Evolutionary conservation across 2,888 invertebrate genomes (phyloP).

Genomic region (Beris chalybata): DNA sequence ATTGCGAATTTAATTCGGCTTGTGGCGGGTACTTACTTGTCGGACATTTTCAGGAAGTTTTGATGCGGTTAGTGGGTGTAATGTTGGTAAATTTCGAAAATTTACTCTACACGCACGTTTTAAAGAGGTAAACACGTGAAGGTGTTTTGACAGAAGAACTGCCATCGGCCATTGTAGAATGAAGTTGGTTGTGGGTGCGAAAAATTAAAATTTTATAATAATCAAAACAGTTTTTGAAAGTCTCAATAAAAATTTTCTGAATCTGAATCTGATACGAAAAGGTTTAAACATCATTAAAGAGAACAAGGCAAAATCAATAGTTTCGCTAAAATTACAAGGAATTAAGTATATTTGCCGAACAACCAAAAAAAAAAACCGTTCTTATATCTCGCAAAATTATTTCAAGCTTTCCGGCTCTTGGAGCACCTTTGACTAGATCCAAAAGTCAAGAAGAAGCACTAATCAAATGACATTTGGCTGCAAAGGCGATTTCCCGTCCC

Average conservation of each 20-base stretch:
- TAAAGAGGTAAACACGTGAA: slow-evolving; percentile 13
- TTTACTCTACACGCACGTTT: background rate
- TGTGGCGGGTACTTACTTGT: slow-evolving; percentile 9
- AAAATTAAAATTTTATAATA: background rate
- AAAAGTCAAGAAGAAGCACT: background rate
- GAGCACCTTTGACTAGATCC: too few species aligned
- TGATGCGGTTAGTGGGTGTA: background rate
- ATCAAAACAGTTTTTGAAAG: too few species aligned
- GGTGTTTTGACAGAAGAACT: slow-evolving; percentile 18
- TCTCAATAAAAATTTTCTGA: too few species aligned
- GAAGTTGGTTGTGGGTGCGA: slow-evolving; percentile 5
- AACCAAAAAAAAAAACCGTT: too few species aligned
- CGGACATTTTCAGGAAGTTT: slow-evolving; percentile 16
- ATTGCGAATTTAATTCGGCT: too few species aligned
- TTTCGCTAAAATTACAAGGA: too few species aligned
- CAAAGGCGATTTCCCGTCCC: slow-evolving; percentile 11
- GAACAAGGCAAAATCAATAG: too few species aligned
- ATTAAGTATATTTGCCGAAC: too few species aligned
- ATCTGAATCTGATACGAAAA: too few species aligned
- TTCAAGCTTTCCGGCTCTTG: too few species aligned
- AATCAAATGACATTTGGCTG: slow-evolving; percentile 22
- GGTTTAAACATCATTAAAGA: background rate
- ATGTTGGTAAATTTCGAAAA: background rate
- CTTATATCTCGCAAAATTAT: too few species aligned
- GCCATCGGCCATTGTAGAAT: background rate